Base-by-base conservation (phyloP, 2,888 invertebrate species). In the Linnaemya vulpina region DNA sequence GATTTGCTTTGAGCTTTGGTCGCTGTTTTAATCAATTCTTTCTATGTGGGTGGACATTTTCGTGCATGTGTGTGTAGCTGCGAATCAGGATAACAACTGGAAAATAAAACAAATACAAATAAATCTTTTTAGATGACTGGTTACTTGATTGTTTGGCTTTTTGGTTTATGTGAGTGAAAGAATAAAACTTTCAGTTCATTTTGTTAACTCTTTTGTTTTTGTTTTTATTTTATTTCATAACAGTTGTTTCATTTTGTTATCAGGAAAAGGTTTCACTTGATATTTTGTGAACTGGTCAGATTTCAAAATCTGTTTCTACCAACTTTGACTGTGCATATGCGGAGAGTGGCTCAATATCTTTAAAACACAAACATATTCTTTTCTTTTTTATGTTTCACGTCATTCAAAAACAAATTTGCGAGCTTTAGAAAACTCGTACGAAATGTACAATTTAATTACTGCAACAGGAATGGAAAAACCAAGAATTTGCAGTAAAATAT, bases 1-100 rank as follows among this genome's bases (percentile, higher is more conserved):
- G 84, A 84, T 84, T 84, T 80, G 79, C 76, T 84, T 84, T 80
- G 67, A 84, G 68, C 80, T 84, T 80, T 76, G 84, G 76, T 76
- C 80, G 76, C 80, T 80, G 58, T 75, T 84, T 84, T 80, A 84
- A 84, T 84, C 84, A 80, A 84, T 71, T 75, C n/a, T 55, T 4
- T 25, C 3, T 25, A 9, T 51, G 17, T 51, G 46, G 4, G n/a
- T 53, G 53, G 53, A 68, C 67, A 15, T 46, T 1, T 38, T 8
- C 1, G 11, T 3, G 9, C 20, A 10, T 51, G 53, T 25, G 55
- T 55, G 4, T 20, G 9, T 17, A 63, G 35, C 25, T n/a, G 25
- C n/a, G 25, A 51, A 63, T 35, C 17, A 35, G 35, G 15, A 53
- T 58, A 62, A 30, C 51, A 60, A 25, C 13, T 40, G 22, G 9